Evolutionary conservation across 2,113 vertebrate species (phyloP), one percentile per base, ranked within the genome.

Genomic region (Sinosuthora webbiana): DNA sequence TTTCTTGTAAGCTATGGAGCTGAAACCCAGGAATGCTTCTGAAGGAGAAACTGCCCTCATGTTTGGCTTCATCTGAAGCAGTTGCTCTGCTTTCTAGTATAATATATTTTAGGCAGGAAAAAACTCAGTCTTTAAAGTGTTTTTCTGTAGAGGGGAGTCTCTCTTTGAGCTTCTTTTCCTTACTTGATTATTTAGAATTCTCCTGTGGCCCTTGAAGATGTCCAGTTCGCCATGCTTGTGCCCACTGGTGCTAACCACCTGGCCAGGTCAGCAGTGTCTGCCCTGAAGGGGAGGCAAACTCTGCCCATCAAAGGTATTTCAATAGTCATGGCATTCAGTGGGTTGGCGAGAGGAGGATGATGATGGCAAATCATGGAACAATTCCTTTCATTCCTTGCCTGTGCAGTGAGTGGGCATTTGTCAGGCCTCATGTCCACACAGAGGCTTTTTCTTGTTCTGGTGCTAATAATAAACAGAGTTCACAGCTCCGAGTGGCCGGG

Each of bases 401-500:
- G 87, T 85, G 47, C 75, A 94, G 39, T 78, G 86, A 95, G 89
- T 84, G 86, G 83, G 69, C 70, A 89, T 91, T 96, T 89, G 63
- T 85, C 27, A 85, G 88, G 65, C 67, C 44, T 83, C 50, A 35
- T 75, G 64, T 87, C 62, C 67, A 76, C 68, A 89, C 67, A 83
- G 77, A 65, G 37, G 68, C 75, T 85, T 90, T 93, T 94, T 89
- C 90, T 95, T 94, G 85, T 97, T 83, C 39, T 77, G 39, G 13
- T 89, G 79, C 91, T 93, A 94, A 94, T 90, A 93, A 92, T 94
- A 91, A 96, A 90, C 37, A 31, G 83, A 91, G 71, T 93, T 96
- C 64, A 77, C 69, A 57, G 71, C 69, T 90, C 76, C 0, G 47
- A 71, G 62, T 69, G 45, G 92, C 52, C 59, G 49, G 89, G 76